These are phyloP conservation scores for Noctuana brunneofusca DNA, from an alignment of 2,888 invertebrate genomes.

Conservation along the genomic window DNA sequence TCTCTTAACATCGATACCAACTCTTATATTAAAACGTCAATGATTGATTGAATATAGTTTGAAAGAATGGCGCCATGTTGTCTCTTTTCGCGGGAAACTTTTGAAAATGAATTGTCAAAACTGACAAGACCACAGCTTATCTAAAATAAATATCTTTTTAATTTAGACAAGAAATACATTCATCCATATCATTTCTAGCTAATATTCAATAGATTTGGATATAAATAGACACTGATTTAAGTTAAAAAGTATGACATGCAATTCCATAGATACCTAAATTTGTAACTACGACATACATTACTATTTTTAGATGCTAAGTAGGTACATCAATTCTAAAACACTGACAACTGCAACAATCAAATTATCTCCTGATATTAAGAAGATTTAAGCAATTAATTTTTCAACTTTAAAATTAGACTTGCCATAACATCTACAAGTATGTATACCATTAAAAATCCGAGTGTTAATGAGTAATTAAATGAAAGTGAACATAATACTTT, in stretches of 20 bases:
- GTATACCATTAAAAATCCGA: conserved; percentile 3
- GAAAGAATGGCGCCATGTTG: conserved; percentile 42
- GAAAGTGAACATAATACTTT: neutral
- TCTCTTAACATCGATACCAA: conserved; percentile 64
- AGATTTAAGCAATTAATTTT: conserved; percentile 5
- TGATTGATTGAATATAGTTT: conserved; percentile 42
- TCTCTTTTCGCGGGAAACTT: conserved; percentile 16
- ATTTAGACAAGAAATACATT: conserved; percentile 8
- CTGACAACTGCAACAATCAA: conserved; percentile 17
- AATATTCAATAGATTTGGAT: conserved; percentile 24
- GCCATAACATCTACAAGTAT: neutral
- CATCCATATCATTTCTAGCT: conserved; percentile 14
- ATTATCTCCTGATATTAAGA: neutral
- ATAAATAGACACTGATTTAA: conserved; percentile 32
- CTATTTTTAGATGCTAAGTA: conserved; percentile 28
- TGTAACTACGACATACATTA: conserved; percentile 25
- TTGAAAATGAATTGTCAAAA: conserved; percentile 25
- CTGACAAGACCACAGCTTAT: conserved; percentile 21
- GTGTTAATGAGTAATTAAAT: neutral
- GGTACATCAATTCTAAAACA: conserved; percentile 32
- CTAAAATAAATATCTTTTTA: neutral
- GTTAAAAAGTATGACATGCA: conserved; percentile 31
- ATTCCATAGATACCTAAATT: conserved; percentile 30
- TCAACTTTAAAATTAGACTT: neutral
- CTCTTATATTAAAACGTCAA: conserved; percentile 64